phyloP scores from a whole-genome alignment of 2,113 vertebrate genomes.

The Petrocephalus microphthalmus region DNA sequence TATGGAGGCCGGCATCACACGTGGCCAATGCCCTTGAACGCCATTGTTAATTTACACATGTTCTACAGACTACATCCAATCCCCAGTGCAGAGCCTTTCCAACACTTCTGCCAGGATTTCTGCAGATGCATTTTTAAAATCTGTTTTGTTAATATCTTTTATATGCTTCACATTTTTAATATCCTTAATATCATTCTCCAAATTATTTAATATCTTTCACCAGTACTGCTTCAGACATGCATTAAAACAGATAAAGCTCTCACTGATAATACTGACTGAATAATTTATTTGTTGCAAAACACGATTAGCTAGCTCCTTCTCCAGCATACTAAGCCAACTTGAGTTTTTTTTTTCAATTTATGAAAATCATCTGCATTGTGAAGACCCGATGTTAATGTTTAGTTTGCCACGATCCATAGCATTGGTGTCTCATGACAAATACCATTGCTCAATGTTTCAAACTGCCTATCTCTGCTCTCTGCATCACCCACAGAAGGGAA shows the following conservation, averaged over 20 bases:
- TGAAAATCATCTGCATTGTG: neutral
- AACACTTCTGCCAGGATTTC: neutral
- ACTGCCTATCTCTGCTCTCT: neutral
- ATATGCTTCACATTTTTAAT: neutral
- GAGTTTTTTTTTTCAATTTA: neutral
- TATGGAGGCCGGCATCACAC: neutral
- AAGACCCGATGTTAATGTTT: neutral
- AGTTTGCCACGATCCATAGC: neutral
- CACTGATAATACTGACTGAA: neutral
- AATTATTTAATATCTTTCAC: neutral
- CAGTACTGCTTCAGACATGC: neutral
- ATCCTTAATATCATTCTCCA: neutral
- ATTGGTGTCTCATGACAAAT: neutral
- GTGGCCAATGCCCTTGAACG: neutral
- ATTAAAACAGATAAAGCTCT: neutral
- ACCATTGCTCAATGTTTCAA: neutral
- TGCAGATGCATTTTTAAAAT: neutral
- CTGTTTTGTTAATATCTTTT: neutral
- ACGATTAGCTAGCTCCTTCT: neutral
- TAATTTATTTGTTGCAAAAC: neutral
- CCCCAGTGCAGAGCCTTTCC: neutral
- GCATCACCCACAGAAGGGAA: neutral
- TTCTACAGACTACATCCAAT: neutral
- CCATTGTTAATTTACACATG: neutral
- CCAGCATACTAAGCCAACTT: neutral